Percentiles rank a stretch among this genome's conserved stretches.
Conservation (phyloP, 2,113 vertebrate genomes). For the Hippoglossus stenolepis region DNA sequence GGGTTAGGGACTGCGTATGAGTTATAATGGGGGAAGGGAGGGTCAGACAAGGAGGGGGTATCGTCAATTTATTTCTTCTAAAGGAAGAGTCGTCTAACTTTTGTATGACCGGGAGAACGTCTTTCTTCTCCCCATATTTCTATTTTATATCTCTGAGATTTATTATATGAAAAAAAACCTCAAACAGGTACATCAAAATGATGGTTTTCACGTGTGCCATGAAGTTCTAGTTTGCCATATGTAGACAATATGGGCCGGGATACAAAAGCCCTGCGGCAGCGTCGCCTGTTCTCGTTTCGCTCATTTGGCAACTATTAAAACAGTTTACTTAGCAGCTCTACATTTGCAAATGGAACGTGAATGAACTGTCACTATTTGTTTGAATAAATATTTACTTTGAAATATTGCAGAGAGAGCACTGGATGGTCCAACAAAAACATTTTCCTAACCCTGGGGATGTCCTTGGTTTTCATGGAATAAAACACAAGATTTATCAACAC, state of each 20-base stretch:
- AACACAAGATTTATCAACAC: not conserved
- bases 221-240: constrained; percentile 21
- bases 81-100: not conserved
- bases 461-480: constrained; percentile 17
- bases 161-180: constrained; percentile 27
- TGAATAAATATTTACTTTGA: not conserved
- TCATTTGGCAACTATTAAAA: constrained; percentile 26
- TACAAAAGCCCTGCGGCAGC: not conserved
- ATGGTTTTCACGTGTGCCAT: constrained; percentile 18
- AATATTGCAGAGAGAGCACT: not conserved
- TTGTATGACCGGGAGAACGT: not conserved
- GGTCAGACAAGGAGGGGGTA: constrained; percentile 1
- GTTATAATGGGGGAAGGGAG: not conserved
- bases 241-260: constrained; percentile 11
- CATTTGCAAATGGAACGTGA: not conserved
- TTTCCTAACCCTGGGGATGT: not conserved
- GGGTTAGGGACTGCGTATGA: constrained; percentile 23
- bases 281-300: constrained; percentile 6
- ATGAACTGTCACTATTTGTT: constrained; percentile 4
- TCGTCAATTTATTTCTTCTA: constrained; percentile 12
- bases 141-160: constrained; percentile 26
- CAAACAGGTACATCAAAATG: constrained; percentile 29
- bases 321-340: constrained; percentile 7
- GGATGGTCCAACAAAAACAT: constrained; percentile 1
- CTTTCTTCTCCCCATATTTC: constrained; percentile 14